phyloP scores from a whole-genome alignment of 2,888 invertebrate species.

The Pachymerium ferrugineum region DNA sequence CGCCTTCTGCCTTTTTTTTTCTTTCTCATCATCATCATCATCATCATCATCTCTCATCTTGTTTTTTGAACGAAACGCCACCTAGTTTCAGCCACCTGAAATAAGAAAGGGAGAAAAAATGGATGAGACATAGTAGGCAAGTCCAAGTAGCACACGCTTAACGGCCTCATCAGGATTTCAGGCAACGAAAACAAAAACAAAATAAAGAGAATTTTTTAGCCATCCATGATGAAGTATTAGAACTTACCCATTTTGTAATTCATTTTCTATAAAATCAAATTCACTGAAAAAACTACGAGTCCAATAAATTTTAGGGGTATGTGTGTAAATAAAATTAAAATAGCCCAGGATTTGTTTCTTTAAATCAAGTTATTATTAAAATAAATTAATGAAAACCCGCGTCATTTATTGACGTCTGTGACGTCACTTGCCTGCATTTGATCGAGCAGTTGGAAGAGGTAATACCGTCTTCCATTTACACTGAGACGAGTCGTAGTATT shows the following conservation, averaged over 20 bases:
- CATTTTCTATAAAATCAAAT: no score
- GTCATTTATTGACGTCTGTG: background rate
- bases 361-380: background rate
- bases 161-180: background rate
- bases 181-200: background rate
- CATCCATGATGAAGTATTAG: no score
- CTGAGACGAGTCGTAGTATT: constrained; percentile 55
- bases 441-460: constrained; percentile 58
- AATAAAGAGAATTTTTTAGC: background rate
- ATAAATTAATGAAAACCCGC: background rate
- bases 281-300: no score
- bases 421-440: constrained; percentile 56
- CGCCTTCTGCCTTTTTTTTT: background rate
- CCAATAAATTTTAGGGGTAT: no score
- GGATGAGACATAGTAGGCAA: constrained; percentile 28
- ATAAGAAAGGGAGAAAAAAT: constrained; percentile 32
- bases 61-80: background rate
- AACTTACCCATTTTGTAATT: no score
- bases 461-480: constrained; percentile 54
- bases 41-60: no score
- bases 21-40: background rate
- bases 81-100: constrained; percentile 33
- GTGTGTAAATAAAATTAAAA: no score
- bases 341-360: constrained; percentile 20
- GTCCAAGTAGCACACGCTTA: background rate